Conservation (phyloP, 2,888 invertebrate species). For the Chloroclystis v-ata region DNA sequence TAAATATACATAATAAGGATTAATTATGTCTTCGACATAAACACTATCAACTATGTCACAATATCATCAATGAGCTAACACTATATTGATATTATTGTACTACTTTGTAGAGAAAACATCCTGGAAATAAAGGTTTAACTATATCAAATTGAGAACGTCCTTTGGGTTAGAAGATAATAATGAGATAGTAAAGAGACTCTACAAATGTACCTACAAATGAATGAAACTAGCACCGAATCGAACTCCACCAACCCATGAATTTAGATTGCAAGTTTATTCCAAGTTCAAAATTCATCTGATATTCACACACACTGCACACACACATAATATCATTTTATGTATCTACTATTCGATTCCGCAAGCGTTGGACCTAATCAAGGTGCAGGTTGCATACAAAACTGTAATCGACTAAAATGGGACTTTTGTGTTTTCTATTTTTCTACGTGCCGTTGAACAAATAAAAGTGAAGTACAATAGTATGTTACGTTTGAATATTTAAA, state of each 20-base stretch:
- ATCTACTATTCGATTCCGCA: slow-evolving; percentile 27
- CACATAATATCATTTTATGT: slow-evolving; percentile 37
- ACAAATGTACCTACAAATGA: slow-evolving; percentile 49
- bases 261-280: slow-evolving; percentile 71
- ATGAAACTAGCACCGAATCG: slow-evolving; percentile 42
- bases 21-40: too few species aligned
- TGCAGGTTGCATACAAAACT: slow-evolving; percentile 16
- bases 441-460: slow-evolving; percentile 1
- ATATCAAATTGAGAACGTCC: too few species aligned
- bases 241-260: slow-evolving; percentile 55
- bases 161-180: too few species aligned
- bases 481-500: too few species aligned
- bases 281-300: slow-evolving; percentile 63
- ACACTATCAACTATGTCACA: too few species aligned
- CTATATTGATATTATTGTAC: too few species aligned
- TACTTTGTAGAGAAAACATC: too few species aligned
- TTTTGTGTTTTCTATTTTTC: not conserved
- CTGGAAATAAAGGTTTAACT: too few species aligned
- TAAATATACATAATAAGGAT: too few species aligned
- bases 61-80: too few species aligned
- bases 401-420: slow-evolving; percentile 7
- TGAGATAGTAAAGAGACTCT: not conserved
- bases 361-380: slow-evolving; percentile 7
- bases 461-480: too few species aligned
- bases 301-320: slow-evolving; percentile 37